Percentiles rank a stretch among this genome's conserved stretches.
Evolutionary conservation across 2,888 invertebrate genomes (phyloP).

Genomic region (Onthophagus sagittarius): DNA sequence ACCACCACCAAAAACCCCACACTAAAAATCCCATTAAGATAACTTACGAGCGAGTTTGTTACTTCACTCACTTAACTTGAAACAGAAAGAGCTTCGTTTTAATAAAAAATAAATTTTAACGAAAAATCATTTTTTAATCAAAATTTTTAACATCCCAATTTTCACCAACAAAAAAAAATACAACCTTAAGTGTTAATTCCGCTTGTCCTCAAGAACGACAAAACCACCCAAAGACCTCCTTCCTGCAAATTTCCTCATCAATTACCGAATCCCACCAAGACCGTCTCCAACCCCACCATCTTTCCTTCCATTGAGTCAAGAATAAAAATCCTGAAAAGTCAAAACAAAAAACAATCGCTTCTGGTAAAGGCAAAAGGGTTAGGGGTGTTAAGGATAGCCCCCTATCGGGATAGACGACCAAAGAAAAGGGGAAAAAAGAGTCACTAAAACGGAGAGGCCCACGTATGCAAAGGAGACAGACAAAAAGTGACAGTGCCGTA

Average conservation of each 20-base stretch:
- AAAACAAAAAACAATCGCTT: neutral
- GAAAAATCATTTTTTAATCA: neutral
- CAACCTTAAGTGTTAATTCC: neutral
- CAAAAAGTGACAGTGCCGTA: constrained; percentile 2
- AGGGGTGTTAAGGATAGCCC: neutral
- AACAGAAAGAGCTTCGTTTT: too few species aligned
- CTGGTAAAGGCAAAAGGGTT: neutral
- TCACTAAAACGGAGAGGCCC: neutral
- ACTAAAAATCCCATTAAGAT: neutral
- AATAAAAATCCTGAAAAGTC: neutral
- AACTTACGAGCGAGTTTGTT: neutral
- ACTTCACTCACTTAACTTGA: too few species aligned
- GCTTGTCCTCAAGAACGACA: neutral
- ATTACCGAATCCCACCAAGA: constrained; percentile 5
- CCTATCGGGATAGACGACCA: neutral
- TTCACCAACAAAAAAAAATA: neutral
- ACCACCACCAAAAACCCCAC: neutral
- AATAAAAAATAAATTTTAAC: neutral
- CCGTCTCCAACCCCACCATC: constrained; percentile 1
- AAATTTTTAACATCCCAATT: too few species aligned
- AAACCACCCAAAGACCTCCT: constrained; percentile 3
- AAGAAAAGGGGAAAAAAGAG: neutral
- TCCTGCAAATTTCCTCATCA: constrained; percentile 14
- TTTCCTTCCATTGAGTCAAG: too few species aligned
- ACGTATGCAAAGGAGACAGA: constrained; percentile 10